Base-by-base conservation (phyloP, 2,888 invertebrate genomes). In the Campopleginae sp. region DNA sequence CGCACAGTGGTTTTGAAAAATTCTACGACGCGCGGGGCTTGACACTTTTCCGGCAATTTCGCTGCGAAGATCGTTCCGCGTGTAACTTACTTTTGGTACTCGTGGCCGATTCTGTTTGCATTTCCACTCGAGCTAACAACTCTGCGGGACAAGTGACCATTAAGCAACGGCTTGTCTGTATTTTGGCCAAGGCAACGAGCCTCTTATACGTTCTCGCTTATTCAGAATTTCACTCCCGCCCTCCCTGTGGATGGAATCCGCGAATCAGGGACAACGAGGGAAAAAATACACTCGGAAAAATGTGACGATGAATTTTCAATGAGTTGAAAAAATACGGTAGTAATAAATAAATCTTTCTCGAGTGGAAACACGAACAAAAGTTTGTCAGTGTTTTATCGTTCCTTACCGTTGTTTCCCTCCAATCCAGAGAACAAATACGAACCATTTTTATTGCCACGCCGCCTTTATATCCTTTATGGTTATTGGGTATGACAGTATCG, bases 401-500 rank as follows among this genome's bases (percentile, higher is more conserved):
- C 10, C 27, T 8, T 42, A 27, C 7, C 7, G 1, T 66, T 23
- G 12, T 0, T 44, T 27, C 10, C 10, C 19, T 12, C n/a, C 54
- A 17, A 58, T 38, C 17, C 46, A 7, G 19, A 48, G 23, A 54
- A 72, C 19, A 23, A 58, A 17, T 27, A 78, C 44, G 44, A 74
- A n/a, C 12, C 27, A 58, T 72, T 74, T 65, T 77, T 75, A 75
- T 78, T 63, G 17, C 27, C 44, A 7, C 8, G 38, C 27, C 5
- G 27, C 38, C 23, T 84, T 81, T 48, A 68, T 46, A 72, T 70
- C 75, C 38, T 79, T 79, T 74, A 78, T 70, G 74, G 74, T 82
- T 79, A 82, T 81, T 85, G 85, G 81, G 68, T 80, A 85, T 80
- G 51, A 79, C 79, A 76, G 51, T 51, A 65, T 27, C 75, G 42